phyloP scores from a whole-genome alignment of 2,113 vertebrate genomes.

The Picathartes gymnocephalus region DNA sequence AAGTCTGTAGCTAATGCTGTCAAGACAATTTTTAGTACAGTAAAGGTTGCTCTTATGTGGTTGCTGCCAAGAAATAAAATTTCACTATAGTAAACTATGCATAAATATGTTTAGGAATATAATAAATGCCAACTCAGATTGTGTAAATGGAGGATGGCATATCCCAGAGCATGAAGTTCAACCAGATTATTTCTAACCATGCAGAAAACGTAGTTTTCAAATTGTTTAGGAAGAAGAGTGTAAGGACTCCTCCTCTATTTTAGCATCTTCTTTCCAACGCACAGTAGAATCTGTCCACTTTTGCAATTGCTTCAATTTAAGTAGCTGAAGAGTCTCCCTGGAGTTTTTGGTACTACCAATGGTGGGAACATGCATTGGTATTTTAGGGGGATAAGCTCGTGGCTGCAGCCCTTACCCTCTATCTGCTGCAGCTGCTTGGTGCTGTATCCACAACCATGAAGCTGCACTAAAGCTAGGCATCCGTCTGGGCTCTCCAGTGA shows the following conservation, averaged over 20 bases:
- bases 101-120: not conserved
- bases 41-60: not conserved
- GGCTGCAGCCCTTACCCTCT: not conserved
- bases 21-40: not conserved
- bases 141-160: not conserved
- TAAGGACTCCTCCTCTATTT: not conserved
- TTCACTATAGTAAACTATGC: not conserved
- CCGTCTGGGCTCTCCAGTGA: not conserved
- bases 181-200: not conserved
- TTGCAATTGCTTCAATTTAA: not conserved
- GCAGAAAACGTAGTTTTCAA: not conserved
- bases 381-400: not conserved
- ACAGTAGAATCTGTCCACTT: not conserved
- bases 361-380: rapidly evolving
- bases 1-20: not conserved
- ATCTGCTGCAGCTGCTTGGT: not conserved
- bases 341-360: not conserved
- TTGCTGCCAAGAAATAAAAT: not conserved
- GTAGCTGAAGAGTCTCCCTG: not conserved
- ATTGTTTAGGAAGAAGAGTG: not conserved
- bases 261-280: not conserved
- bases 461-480: not conserved
- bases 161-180: not conserved
- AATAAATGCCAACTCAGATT: not conserved
- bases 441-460: not conserved